Evolutionary conservation across 2,888 invertebrate species (phyloP).

Genomic region (Adineta ricciae): DNA sequence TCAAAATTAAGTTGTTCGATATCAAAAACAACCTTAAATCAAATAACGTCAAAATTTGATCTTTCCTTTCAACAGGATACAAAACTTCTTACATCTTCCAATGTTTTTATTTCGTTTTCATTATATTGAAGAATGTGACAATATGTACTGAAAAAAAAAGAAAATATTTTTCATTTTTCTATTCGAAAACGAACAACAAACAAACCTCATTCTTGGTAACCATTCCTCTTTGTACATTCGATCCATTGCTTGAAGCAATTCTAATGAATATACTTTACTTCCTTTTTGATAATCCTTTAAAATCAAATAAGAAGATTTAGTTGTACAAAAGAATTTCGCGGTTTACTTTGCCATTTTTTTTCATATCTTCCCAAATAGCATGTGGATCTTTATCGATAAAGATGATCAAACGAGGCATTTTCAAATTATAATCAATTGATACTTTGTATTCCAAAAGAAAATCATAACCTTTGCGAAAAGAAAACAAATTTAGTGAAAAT

Average conservation of each 20-base stretch:
- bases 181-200: neutral
- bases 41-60: neutral
- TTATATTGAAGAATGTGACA: slow-evolving; percentile 18
- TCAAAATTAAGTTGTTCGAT: slow-evolving; percentile 10
- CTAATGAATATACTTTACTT: slow-evolving; percentile 12
- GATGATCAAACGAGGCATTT: slow-evolving; percentile 7
- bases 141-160: neutral
- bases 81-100: neutral
- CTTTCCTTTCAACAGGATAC: neutral
- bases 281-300: neutral
- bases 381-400: neutral
- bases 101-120: slow-evolving; percentile 1
- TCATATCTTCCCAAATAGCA: neutral
- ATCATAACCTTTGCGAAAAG: neutral
- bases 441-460: slow-evolving; percentile 15
- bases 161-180: neutral
- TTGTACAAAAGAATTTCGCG: too few relatives aligned
- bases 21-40: neutral
- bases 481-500: neutral
- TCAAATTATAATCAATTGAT: slow-evolving; percentile 2
- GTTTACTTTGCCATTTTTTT: neutral
- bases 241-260: slow-evolving; percentile 19
- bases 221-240: slow-evolving; percentile 8
- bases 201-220: slow-evolving; percentile 14
- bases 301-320: neutral